Evolutionary conservation across 2,113 vertebrate species (phyloP).

Genomic region (Tetraodon nigroviridis): DNA sequence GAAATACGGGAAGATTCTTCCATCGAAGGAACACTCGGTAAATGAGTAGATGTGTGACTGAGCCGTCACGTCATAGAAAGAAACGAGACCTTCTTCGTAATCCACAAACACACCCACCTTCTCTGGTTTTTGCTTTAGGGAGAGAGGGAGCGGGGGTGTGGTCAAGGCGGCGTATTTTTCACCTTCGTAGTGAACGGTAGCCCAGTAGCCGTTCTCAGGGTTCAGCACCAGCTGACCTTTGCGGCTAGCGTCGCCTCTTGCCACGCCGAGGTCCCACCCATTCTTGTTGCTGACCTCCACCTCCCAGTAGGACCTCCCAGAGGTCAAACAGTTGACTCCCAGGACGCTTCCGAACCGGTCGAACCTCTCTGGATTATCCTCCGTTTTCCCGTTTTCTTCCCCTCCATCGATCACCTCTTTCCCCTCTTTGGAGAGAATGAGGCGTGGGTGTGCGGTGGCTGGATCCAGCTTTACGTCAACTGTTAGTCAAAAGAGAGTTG

Average conservation of each 20-base stretch:
- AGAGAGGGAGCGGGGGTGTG: slow-evolving; percentile 38
- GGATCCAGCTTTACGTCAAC: slow-evolving; percentile 62
- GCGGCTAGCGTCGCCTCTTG: slow-evolving; percentile 38
- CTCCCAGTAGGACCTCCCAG: slow-evolving; percentile 66
- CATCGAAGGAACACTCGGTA: slow-evolving; percentile 66
- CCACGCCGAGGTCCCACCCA: slow-evolving; percentile 68
- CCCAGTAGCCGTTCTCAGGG: slow-evolving; percentile 67
- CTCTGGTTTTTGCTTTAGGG: slow-evolving; percentile 56
- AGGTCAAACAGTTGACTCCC: slow-evolving; percentile 33
- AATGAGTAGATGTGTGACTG: slow-evolving; percentile 75
- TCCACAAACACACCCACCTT: slow-evolving; percentile 81
- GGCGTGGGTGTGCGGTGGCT: slow-evolving; percentile 40
- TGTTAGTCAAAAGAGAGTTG: slow-evolving; percentile 4
- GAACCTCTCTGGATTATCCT: slow-evolving; percentile 38
- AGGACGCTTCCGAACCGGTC: slow-evolving; percentile 53
- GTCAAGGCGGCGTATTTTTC: slow-evolving; percentile 50
- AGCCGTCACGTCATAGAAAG: slow-evolving; percentile 75
- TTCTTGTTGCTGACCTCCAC: slow-evolving; percentile 61
- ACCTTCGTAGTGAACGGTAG: slow-evolving; percentile 48
- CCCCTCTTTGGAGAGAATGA: slow-evolving; percentile 43
- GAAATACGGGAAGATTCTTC: slow-evolving; percentile 76
- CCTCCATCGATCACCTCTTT: slow-evolving; percentile 53
- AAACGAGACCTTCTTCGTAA: slow-evolving; percentile 73
- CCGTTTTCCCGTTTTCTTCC: not conserved
- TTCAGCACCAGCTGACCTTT: slow-evolving; percentile 49